These are phyloP conservation scores for Sterrhoptilus dennistouni DNA, from an alignment of 2,113 vertebrate species.

Conservation along the genomic window DNA sequence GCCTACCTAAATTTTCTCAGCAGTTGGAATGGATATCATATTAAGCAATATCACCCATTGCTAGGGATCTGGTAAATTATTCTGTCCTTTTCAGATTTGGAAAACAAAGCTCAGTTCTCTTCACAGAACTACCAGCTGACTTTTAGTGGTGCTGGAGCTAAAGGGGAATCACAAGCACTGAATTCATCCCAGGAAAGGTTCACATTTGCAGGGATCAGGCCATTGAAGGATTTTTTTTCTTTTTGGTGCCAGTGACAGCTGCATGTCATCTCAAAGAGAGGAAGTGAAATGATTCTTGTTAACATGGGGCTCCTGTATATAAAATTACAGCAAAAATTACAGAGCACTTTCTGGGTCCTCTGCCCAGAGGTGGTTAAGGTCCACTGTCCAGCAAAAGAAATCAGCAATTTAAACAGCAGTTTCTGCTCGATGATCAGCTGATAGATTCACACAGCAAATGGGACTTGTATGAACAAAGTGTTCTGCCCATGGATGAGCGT, in stretches of 20 bases:
- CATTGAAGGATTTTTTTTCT: neutral
- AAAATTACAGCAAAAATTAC: neutral
- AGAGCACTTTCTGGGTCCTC: neutral
- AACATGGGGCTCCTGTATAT: neutral
- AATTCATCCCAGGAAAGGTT: neutral
- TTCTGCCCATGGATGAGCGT: neutral
- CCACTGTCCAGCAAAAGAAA: neutral
- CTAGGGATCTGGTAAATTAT: neutral
- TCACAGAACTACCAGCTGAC: neutral
- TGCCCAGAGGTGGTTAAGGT: neutral
- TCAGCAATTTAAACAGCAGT: neutral
- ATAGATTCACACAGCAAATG: neutral
- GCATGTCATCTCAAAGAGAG: neutral
- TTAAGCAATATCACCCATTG: neutral
- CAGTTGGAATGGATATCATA: neutral
- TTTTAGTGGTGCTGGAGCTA: neutral
- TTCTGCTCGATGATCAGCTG: neutral
- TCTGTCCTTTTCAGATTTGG: neutral
- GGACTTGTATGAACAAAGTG: neutral
- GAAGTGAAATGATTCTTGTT: neutral
- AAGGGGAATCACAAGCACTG: neutral
- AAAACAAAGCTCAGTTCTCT: neutral
- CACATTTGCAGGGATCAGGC: neutral
- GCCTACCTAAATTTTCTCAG: slow-evolving; percentile 22
- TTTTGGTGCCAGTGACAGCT: neutral